These are phyloP conservation scores for Vanessa cardui DNA, from an alignment of 2,888 invertebrate genomes.

Conservation along the genomic window DNA sequence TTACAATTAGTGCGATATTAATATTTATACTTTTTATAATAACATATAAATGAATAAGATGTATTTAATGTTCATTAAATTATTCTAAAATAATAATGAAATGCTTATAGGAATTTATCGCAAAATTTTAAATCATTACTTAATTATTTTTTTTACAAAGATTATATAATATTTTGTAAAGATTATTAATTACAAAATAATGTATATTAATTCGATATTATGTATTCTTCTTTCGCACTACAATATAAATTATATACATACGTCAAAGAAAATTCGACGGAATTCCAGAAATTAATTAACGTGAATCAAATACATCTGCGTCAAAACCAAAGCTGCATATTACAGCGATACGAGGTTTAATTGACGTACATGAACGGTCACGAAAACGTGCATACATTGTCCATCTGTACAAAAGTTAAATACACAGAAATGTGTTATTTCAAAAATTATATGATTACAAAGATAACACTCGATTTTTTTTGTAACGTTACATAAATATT, in stretches of 20 bases:
- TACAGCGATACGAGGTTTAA: background rate
- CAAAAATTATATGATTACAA: background rate
- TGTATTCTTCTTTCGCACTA: background rate
- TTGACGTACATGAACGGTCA: background rate
- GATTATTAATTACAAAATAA: no score
- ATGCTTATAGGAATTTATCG: no score
- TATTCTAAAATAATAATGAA: no score
- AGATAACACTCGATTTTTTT: background rate
- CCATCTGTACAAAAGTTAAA: background rate
- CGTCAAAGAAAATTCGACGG: background rate
- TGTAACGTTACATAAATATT: background rate
- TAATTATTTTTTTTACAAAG: no score
- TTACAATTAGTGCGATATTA: no score
- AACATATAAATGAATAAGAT: no score
- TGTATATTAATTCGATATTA: no score
- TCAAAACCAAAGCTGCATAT: slow-evolving; percentile 3
- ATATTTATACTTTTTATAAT: no score
- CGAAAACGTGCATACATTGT: background rate
- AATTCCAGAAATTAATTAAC: background rate
- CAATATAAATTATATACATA: background rate
- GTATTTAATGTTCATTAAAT: no score
- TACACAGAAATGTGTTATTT: background rate
- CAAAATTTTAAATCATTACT: no score
- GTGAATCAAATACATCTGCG: slow-evolving; percentile 4
- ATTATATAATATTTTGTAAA: no score